Conservation (phyloP, 2,888 invertebrate species). For the Morpho achilles region DNA sequence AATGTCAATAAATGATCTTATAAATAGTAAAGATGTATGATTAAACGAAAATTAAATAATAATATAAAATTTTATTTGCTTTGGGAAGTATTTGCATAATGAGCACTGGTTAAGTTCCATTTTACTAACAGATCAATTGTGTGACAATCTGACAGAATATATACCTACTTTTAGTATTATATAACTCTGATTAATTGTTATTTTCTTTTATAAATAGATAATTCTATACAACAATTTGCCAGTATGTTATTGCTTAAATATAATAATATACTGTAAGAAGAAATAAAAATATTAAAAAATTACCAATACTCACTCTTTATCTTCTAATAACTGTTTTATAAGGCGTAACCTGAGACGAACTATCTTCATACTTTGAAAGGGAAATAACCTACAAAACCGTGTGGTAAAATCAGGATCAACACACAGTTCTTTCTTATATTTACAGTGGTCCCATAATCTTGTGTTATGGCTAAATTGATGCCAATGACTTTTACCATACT, state of each 20-base stretch:
- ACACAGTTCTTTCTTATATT: slow-evolving; percentile 73
- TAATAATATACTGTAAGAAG: too few species aligned
- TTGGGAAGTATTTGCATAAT: too few species aligned
- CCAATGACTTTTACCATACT: slow-evolving; percentile 86
- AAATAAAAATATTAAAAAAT: not conserved
- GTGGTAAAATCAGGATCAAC: slow-evolving; percentile 82
- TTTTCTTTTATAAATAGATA: not conserved
- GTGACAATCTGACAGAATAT: too few species aligned
- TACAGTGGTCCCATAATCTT: slow-evolving; percentile 90
- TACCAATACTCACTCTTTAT: slow-evolving; percentile 80
- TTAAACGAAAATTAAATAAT: too few species aligned
- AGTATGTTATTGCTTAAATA: too few species aligned
- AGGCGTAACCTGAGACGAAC: slow-evolving; percentile 87
- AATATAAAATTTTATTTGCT: too few species aligned
- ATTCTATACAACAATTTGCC: too few species aligned
- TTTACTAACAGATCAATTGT: too few species aligned
- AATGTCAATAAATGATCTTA: too few species aligned
- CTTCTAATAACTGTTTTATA: slow-evolving; percentile 84
- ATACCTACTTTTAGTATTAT: too few species aligned
- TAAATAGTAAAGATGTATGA: too few species aligned
- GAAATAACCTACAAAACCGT: slow-evolving; percentile 89
- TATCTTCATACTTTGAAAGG: slow-evolving; percentile 93
- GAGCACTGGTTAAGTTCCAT: too few species aligned
- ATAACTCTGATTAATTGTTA: not conserved
- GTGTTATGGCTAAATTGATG: slow-evolving; percentile 92